Base-by-base conservation (phyloP, 2,888 invertebrate genomes). In the Eupelmus urozonus region DNA sequence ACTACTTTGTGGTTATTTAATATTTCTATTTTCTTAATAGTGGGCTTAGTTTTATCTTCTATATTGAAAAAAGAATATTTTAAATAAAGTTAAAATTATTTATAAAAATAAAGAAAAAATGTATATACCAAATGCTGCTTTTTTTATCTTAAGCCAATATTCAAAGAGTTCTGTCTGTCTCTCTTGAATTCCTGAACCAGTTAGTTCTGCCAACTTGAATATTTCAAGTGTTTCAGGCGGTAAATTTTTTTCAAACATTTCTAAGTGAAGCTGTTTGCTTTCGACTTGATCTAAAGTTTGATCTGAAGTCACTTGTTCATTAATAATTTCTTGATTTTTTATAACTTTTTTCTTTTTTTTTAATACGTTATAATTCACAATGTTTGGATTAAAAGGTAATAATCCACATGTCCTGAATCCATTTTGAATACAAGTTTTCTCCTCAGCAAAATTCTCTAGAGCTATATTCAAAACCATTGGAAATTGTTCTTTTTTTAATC, bases 381-480 rank as follows among this genome's bases (percentile, higher is more conserved):
- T 16, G 27, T 75, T 59, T 7, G 51, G 59, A 20, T 75, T 67
- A 18, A 66, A 67, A n/a, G 67, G 67, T 9, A 59, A n/a, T 59
- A 75, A 67, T 16, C 75, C 74, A 42, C 23, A n/a, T 23, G 57
- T 45, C 57, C 16, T 66, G 18, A 66, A 74, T 23, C 66, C 75
- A 67, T 67, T 75, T 13, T 49, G 49, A 16, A 75, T 29, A 67
- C 9, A 20, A 11, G 53, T 25, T 59, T 60, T 75, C 20, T 75
- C 75, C 25, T 67, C 49, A 4, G 16, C 0, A 59, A 75, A 75
- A 18, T 49, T 42, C 9, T 75, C 49, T 27, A 75, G 29, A 1
- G 75, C 20, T 5, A n/a, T 1, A 20, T 45, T 27, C 29, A 70
- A 27, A 27, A 49, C 49, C 13, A 0, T 29, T n/a, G 59, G 49